Percentiles rank a stretch among this genome's conserved stretches.
Evolutionary conservation across 2,797 vertebrate genomes (phyloP).

Genomic region (Lepus oiostolus): DNA sequence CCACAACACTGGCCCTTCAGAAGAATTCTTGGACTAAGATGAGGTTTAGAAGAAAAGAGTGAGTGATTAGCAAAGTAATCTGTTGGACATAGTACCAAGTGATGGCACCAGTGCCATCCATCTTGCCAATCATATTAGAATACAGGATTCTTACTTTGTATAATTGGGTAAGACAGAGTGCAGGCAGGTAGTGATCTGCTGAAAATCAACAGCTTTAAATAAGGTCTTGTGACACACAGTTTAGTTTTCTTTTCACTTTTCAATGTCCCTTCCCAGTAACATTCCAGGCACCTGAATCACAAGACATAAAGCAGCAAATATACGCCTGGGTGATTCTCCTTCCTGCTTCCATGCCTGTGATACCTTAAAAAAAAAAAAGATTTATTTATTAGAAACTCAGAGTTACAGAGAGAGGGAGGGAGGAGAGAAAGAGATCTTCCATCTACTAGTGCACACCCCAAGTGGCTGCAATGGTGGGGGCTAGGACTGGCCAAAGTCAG

Average conservation of each 20-base stretch:
- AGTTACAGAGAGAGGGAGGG: too few relatives aligned
- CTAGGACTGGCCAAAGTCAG: too few relatives aligned
- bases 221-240: background rate
- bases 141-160: background rate
- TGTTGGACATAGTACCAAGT: background rate
- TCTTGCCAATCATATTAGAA: background rate
- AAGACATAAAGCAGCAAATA: background rate
- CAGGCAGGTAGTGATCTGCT: background rate
- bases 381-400: too few relatives aligned
- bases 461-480: too few relatives aligned
- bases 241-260: conserved; percentile 38
- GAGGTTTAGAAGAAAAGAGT: background rate
- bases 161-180: background rate
- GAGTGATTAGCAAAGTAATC: background rate
- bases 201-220: conserved; percentile 29
- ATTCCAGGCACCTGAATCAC: conserved; percentile 36
- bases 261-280: background rate
- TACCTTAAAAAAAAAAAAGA: too few relatives aligned
- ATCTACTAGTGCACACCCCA: too few relatives aligned
- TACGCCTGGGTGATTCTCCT: background rate
- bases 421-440: too few relatives aligned
- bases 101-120: background rate
- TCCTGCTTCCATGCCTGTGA: background rate
- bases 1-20: background rate
- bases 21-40: conserved; percentile 39